A percentile compares a stretch with the other conserved stretches of the same genome.
These are phyloP conservation scores for Phalloptychus januarius DNA, from an alignment of 2,797 vertebrate genomes.

Conservation along the genomic window DNA sequence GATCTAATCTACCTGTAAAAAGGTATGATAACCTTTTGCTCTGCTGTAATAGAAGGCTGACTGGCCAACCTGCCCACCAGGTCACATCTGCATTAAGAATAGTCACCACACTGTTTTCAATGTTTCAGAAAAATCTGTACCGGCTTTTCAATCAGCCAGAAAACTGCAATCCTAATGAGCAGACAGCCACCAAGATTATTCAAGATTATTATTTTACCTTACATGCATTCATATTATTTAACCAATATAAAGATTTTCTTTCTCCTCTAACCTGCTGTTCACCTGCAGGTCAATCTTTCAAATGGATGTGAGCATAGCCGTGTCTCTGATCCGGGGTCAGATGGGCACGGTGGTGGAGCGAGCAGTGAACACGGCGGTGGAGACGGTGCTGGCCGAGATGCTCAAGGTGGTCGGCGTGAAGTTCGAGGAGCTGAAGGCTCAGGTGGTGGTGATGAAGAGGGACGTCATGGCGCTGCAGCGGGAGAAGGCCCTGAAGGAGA, in stretches of 20 bases:
- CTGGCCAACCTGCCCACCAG: too few species aligned
- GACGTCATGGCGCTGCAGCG: slow-evolving; percentile 57
- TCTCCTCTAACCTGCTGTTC: neutral
- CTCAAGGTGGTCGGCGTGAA: slow-evolving; percentile 81
- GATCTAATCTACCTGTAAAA: too few species aligned
- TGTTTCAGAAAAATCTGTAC: too few species aligned
- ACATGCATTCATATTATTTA: neutral
- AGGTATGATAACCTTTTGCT: too few species aligned
- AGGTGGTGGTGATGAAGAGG: slow-evolving; percentile 66
- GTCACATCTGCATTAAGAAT: too few species aligned
- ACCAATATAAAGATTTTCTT: neutral
- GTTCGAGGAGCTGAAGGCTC: slow-evolving; percentile 80
- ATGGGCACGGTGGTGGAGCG: slow-evolving; percentile 82
- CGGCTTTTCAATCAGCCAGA: too few species aligned
- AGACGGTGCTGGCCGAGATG: slow-evolving; percentile 84
- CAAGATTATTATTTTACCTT: neutral
- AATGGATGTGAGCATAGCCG: slow-evolving; percentile 84
- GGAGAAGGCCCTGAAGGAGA: slow-evolving; percentile 78
- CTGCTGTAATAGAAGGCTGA: too few species aligned
- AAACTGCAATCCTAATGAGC: too few species aligned
- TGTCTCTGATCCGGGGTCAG: slow-evolving; percentile 82
- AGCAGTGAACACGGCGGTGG: slow-evolving; percentile 82
- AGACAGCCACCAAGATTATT: too few species aligned
- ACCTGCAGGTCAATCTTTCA: slow-evolving; percentile 4
- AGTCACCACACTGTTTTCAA: too few species aligned